phyloP scores from a whole-genome alignment of 2,113 vertebrate species.

The Lagopus muta region DNA sequence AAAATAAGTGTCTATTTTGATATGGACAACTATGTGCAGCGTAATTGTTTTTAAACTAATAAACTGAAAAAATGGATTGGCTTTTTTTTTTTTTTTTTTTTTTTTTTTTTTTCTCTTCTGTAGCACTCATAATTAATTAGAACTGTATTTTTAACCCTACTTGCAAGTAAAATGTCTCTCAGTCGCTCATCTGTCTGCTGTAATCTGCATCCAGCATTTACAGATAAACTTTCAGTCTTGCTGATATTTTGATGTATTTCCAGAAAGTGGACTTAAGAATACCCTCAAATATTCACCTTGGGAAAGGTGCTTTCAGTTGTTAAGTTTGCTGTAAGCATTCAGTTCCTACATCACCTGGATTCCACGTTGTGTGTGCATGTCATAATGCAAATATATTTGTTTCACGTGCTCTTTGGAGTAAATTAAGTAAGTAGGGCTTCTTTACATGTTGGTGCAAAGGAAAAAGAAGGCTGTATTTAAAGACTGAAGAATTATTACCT shows the following conservation, averaged over 20 bases:
- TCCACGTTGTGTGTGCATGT: no score
- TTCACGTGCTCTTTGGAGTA: neutral
- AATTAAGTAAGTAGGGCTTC: neutral
- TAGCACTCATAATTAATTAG: neutral
- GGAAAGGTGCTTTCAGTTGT: neutral
- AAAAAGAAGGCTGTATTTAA: neutral
- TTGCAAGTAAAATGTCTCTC: neutral
- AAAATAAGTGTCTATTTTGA: neutral
- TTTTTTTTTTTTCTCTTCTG: no score
- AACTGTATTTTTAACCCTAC: neutral
- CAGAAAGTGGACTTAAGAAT: neutral
- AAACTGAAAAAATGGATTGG: neutral
- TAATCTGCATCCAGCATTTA: neutral
- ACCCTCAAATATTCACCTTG: neutral
- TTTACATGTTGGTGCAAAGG: neutral
- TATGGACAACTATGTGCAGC: neutral
- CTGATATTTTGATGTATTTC: neutral
- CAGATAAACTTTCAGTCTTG: neutral
- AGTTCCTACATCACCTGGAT: neutral
- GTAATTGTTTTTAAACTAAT: neutral
- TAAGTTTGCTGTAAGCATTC: neutral
- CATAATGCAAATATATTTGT: neutral
- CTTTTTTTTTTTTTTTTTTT: neutral
- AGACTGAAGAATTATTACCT: neutral
- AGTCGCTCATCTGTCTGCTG: neutral